Base-by-base conservation (phyloP, 2,888 invertebrate species). In the Oscheius myriophilus region DNA sequence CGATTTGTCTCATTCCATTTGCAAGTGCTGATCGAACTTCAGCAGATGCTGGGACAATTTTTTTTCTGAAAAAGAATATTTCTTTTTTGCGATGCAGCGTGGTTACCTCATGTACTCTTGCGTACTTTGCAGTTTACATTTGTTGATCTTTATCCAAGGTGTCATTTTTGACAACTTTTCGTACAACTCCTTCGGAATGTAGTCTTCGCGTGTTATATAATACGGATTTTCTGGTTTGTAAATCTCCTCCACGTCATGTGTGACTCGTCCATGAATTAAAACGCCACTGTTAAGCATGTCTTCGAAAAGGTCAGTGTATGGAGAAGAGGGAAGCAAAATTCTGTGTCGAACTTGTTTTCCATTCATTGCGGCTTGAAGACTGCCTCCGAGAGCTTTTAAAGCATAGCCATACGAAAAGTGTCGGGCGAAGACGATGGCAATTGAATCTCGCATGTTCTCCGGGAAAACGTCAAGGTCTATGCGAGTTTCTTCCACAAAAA, bases 361-460 rank as follows among this genome's bases (percentile, higher is more conserved):
- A 0, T 57, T 6, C 0, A 57, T n/a, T 0, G 39, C 16, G 1
- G 43, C 43, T 16, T 9, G 9, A 14, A 57, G 26, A 21, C 66
- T 66, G 4, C 23, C 18, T 25, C 25, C 25, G 55, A 66, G 55
- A 1, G 11, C 23, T 23, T 2, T 42, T 6, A 66, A 33, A 1
- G 57, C 66, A 43, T 57, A 66, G 0, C 43, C 45, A 9, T 66
- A 66, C 1, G 45, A 42, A 45, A 66, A 57, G 39, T 57, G 57
- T 2, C 57, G 43, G 11, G 55, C 41, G 7, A 66, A 42, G 33
- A 66, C 25, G 4, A 23, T 2, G 21, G 43, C 16, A 14, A 66
- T 41, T 6, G 55, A 39, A n/a, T 41, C 6, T 6, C 46, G 55
- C 66, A 66, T 66, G 46, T 39, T 33, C 23, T 41, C 11, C 12